Evolutionary conservation across 1,140 invertebrate species (phyloP).

Genomic region (Frieseomelitta varia): DNA sequence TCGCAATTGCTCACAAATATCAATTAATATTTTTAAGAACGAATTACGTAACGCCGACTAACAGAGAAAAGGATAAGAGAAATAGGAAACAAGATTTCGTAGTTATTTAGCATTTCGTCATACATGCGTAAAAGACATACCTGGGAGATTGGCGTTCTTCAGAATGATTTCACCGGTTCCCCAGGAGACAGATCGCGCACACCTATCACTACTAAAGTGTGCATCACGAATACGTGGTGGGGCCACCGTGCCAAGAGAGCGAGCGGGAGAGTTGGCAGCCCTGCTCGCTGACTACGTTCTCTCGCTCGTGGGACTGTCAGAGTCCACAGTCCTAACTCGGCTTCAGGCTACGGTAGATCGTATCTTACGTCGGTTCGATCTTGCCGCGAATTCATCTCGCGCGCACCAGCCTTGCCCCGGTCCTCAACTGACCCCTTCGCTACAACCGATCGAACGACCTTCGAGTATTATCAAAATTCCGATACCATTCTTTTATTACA

Average conservation of each 20-base stretch:
- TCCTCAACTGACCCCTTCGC: slow-evolving; percentile 17
- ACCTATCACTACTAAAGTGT: slow-evolving; percentile 57
- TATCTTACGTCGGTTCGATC: slow-evolving; percentile 71
- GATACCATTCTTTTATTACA: neutral
- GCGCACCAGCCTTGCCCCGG: neutral
- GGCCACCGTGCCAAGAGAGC: slow-evolving; percentile 29
- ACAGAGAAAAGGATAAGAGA: neutral
- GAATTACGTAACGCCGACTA: neutral
- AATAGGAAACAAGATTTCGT: no score
- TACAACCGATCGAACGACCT: slow-evolving; percentile 41
- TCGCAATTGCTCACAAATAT: neutral
- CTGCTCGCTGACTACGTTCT: slow-evolving; percentile 70
- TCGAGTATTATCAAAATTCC: neutral
- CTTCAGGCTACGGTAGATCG: slow-evolving; percentile 80
- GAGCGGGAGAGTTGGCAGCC: slow-evolving; percentile 56
- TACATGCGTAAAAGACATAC: slow-evolving; percentile 8
- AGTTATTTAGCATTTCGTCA: neutral
- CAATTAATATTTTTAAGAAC: neutral
- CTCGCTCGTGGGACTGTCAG: slow-evolving; percentile 67
- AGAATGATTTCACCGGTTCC: slow-evolving; percentile 57
- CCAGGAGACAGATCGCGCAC: slow-evolving; percentile 48
- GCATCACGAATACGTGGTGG: slow-evolving; percentile 57
- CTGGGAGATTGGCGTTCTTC: slow-evolving; percentile 5
- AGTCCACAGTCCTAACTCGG: slow-evolving; percentile 80
- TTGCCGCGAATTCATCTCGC: slow-evolving; percentile 39